A percentile compares a stretch with the other conserved stretches of the same genome.
Conservation (phyloP, 2,797 vertebrate species). For the Micromesistius poutassou region DNA sequence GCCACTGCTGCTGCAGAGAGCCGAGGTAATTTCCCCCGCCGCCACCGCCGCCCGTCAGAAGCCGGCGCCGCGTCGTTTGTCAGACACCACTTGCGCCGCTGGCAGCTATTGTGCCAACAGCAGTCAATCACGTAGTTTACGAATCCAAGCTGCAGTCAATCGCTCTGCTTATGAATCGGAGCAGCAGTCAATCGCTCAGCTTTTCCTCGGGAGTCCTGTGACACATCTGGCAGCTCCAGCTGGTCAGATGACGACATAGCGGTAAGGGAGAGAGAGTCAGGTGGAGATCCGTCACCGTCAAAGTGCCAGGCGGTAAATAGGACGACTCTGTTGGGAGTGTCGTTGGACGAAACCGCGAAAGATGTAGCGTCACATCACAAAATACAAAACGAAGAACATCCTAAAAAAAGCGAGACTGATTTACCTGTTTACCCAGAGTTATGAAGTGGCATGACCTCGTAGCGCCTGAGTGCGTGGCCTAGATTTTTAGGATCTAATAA, state of each 20-base stretch:
- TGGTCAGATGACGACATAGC: conserved; percentile 43
- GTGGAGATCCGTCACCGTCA: conserved; percentile 36
- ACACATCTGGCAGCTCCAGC: conserved; percentile 61
- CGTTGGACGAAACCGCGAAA: background rate
- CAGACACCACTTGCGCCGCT: conserved; percentile 65
- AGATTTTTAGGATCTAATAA: background rate
- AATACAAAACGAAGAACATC: background rate
- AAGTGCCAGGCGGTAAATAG: conserved; percentile 16
- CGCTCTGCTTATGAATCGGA: conserved; percentile 65
- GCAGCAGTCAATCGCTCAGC: conserved; percentile 63
- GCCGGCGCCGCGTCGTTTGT: conserved; percentile 67
- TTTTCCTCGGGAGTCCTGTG: conserved; percentile 49
- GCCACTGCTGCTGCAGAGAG: conserved; percentile 32
- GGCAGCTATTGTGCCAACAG: conserved; percentile 72
- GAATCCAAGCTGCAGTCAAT: conserved; percentile 69
- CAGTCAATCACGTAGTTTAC: conserved; percentile 73
- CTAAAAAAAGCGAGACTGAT: background rate
- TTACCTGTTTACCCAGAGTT: background rate
- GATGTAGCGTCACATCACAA: too few species aligned
- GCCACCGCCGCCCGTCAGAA: conserved; percentile 5
- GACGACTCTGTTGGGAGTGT: background rate
- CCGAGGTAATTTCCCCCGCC: conserved; percentile 71
- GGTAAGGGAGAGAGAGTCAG: conserved; percentile 23
- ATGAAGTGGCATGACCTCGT: background rate
- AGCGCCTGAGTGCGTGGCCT: background rate